Percentiles rank a stretch among this genome's conserved stretches.
These are phyloP conservation scores for Cheilosia vernalis DNA, from an alignment of 2,888 invertebrate species.

Conservation along the genomic window DNA sequence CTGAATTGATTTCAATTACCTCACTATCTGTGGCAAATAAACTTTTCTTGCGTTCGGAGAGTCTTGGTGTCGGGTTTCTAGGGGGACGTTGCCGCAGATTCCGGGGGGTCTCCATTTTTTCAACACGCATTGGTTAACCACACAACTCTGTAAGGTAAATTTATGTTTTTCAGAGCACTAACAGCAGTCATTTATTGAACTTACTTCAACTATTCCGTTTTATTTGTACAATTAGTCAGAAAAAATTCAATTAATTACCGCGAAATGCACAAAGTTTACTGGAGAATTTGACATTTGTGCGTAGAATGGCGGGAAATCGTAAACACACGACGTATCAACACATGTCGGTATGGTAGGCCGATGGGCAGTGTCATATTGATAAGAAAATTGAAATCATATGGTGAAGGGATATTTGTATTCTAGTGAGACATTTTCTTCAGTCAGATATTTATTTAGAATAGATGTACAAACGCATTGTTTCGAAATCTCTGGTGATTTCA, in stretches of 20 bases:
- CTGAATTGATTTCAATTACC: slow-evolving; percentile 5
- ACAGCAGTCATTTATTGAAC: neutral
- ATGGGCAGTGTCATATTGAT: slow-evolving; percentile 32
- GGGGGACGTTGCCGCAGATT: slow-evolving; percentile 77
- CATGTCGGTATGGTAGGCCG: slow-evolving; percentile 34
- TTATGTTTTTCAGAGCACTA: neutral
- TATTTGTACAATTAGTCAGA: neutral
- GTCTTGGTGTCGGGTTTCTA: slow-evolving; percentile 84
- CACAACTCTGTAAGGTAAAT: neutral
- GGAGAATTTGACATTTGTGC: slow-evolving; percentile 34
- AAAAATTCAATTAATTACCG: slow-evolving; percentile 45
- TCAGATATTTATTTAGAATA: neutral
- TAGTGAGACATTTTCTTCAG: neutral
- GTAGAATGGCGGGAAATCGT: slow-evolving; percentile 68
- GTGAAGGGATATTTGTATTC: neutral
- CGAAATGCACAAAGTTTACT: slow-evolving; percentile 45
- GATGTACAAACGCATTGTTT: too few relatives aligned
- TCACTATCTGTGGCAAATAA: slow-evolving; percentile 83
- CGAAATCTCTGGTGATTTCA: too few relatives aligned
- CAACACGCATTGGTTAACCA: neutral
- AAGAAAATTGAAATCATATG: slow-evolving; percentile 1
- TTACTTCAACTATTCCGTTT: neutral
- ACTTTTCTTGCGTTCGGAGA: slow-evolving; percentile 87
- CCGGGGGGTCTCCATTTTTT: slow-evolving; percentile 81
- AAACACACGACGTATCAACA: slow-evolving; percentile 48